Base-by-base conservation (phyloP, 2,797 vertebrate genomes). In the Premnoplex brunnescens region DNA sequence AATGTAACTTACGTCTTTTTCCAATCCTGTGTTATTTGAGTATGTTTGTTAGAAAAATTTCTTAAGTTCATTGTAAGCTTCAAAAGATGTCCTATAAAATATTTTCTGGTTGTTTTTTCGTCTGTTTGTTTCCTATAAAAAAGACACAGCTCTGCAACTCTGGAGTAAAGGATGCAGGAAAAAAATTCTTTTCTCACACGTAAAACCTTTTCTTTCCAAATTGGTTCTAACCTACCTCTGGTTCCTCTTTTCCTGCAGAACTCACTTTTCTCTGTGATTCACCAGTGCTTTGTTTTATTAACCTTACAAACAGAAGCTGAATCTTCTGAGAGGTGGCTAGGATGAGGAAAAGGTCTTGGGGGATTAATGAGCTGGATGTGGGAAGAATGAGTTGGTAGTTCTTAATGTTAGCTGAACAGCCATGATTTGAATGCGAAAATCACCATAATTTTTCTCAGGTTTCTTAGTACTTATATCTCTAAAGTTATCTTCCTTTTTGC, bases 401-500 rank as follows among this genome's bases (percentile, higher is more conserved):
- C 34, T 83, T 83, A 55, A 58, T 60, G 37, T 56, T 59, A 59
- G 13, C 22, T 46, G 49, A 74, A 85, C 24, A 74, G 32, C 44
- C 18, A 6, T 34, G 6, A 39, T 92, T 85, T 75, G 49, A 84
- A 69, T 76, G 48, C 7, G 73, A 46, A 88, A 67, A 41, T 55
- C 7, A 10, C 15, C 7, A 2, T 0, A 76, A 0, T 3, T 32
- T 79, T 89, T 81, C 55, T 93, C 0, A 3, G 28, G 22, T 69
- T 66, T 79, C 62, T 89, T 28, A 77, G 43, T 0, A 4, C 36
- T 76, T 79, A 0, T 5, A 7, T 41, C 63, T 73, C 26, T 39
- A 92, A 78, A 32, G 8, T 7, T 73, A 2, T 19, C 9, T 93
- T 84, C 28, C 10, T 77, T 95, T 95, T 92, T 94, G n/a, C 34